Percentiles rank a stretch among this genome's conserved stretches.
Conservation (phyloP, 1,140 invertebrate genomes). For the Tribolium madens region DNA sequence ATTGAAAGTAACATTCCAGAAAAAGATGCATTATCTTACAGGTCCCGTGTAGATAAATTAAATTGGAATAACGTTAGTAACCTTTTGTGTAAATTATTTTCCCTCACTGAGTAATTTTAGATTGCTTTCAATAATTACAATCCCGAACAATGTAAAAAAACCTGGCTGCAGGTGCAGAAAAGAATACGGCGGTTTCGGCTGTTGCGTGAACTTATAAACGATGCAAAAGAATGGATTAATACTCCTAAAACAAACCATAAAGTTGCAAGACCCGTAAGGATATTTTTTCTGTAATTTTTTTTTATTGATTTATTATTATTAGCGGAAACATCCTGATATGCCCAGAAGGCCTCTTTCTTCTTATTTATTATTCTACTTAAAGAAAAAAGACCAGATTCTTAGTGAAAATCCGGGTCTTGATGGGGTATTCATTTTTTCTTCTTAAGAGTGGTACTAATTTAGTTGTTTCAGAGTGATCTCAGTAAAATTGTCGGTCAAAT, state of each 20-base stretch:
- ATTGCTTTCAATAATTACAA: slow-evolving; percentile 65
- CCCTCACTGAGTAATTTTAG: slow-evolving; percentile 57
- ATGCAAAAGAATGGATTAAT: slow-evolving; percentile 67
- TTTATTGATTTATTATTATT: not conserved
- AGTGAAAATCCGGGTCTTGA: slow-evolving; percentile 66
- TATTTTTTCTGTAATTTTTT: slow-evolving; percentile 22
- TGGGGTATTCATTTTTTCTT: slow-evolving; percentile 57
- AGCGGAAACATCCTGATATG: slow-evolving; percentile 67
- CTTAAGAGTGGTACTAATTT: slow-evolving; percentile 5
- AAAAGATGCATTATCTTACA: slow-evolving; percentile 58
- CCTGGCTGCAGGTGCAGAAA: slow-evolving; percentile 65
- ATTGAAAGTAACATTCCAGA: slow-evolving; percentile 60
- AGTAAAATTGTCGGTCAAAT: slow-evolving; percentile 67
- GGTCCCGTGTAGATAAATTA: slow-evolving; percentile 56
- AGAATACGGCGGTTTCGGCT: slow-evolving; percentile 66
- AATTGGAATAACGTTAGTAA: slow-evolving; percentile 61
- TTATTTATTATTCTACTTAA: slow-evolving; percentile 68
- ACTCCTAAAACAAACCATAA: slow-evolving; percentile 65
- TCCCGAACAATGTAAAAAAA: slow-evolving; percentile 65
- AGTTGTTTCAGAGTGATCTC: slow-evolving; percentile 63
- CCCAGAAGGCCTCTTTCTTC: slow-evolving; percentile 67
- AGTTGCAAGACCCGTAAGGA: slow-evolving; percentile 1
- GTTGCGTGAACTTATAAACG: slow-evolving; percentile 66
- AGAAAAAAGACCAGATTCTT: slow-evolving; percentile 66
- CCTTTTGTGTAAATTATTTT: slow-evolving; percentile 30